A percentile compares a stretch with the other conserved stretches of the same genome.
Conservation (phyloP, 1,140 invertebrate genomes). For the Liolophura sinensis region DNA sequence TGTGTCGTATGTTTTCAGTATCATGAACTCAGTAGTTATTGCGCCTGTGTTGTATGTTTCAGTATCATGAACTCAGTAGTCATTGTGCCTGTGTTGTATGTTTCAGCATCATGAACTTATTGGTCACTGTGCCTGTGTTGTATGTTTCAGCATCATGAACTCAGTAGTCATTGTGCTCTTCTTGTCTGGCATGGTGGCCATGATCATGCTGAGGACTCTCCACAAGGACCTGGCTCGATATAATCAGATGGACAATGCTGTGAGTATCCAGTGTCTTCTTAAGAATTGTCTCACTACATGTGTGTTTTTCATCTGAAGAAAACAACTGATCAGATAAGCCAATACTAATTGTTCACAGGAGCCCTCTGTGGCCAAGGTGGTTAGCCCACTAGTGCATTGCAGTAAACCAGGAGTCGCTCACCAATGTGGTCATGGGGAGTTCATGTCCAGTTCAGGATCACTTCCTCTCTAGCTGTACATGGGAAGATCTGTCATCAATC, state of each 20-base stretch:
- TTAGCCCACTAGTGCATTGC: too few relatives aligned
- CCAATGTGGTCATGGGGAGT: too few relatives aligned
- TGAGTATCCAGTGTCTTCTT: slow-evolving; percentile 37
- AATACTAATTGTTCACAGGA: too few relatives aligned
- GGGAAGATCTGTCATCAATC: too few relatives aligned
- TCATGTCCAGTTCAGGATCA: too few relatives aligned
- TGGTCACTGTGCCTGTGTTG: slow-evolving; percentile 63
- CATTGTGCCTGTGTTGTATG: neutral
- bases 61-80: neutral
- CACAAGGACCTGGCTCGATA: slow-evolving; percentile 99
- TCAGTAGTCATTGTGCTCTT: slow-evolving; percentile 68
- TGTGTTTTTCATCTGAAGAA: too few relatives aligned
- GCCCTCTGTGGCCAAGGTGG: too few relatives aligned
- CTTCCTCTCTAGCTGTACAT: too few relatives aligned
- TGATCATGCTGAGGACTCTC: slow-evolving; percentile 96
- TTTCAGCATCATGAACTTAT: slow-evolving; percentile 63
- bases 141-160: slow-evolving; percentile 63
- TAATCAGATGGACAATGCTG: slow-evolving; percentile 77
- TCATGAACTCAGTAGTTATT: neutral
- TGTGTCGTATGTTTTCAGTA: neutral
- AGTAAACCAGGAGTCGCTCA: too few relatives aligned
- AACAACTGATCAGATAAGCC: too few relatives aligned
- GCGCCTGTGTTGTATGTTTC: neutral
- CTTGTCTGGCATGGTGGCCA: slow-evolving; percentile 96
- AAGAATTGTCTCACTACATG: too few relatives aligned